A percentile compares a stretch with the other conserved stretches of the same genome.
These are phyloP conservation scores for Parnassius glacialis DNA, from an alignment of 2,888 invertebrate species.

Conservation along the genomic window DNA sequence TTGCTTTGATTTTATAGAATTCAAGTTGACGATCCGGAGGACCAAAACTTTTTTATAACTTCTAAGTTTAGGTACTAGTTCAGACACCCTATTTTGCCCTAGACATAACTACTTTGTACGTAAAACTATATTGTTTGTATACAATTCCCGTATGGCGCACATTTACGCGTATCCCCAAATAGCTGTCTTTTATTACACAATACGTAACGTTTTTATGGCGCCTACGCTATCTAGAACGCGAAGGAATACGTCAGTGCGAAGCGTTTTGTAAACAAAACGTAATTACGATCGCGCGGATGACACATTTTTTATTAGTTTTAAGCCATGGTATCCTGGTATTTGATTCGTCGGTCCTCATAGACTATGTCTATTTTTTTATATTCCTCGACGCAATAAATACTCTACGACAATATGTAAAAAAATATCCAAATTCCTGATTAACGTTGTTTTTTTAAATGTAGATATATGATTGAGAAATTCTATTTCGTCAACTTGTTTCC, in stretches of 20 bases:
- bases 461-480: too few relatives aligned
- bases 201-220: constrained; percentile 58
- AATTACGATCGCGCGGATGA: constrained; percentile 15
- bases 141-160: constrained; percentile 43
- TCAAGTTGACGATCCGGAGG: too few relatives aligned
- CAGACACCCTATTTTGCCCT: constrained; percentile 29
- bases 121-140: constrained; percentile 55
- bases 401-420: too few relatives aligned
- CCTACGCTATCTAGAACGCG: constrained; percentile 49
- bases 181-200: constrained; percentile 52
- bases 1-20: too few relatives aligned
- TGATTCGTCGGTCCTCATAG: not conserved
- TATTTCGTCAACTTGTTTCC: not conserved
- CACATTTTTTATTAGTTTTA: not conserved
- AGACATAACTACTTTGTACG: constrained; percentile 37
- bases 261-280: constrained; percentile 9
- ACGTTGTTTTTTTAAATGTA: too few relatives aligned
- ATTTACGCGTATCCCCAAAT: constrained; percentile 45
- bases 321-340: constrained; percentile 16
- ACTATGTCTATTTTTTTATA: too few relatives aligned
- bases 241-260: constrained; percentile 34
- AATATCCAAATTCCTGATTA: too few relatives aligned
- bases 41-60: not conserved
- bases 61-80: not conserved
- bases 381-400: too few relatives aligned